Base-by-base conservation (phyloP, 2,888 invertebrate genomes). In the Miltochrista miniata region DNA sequence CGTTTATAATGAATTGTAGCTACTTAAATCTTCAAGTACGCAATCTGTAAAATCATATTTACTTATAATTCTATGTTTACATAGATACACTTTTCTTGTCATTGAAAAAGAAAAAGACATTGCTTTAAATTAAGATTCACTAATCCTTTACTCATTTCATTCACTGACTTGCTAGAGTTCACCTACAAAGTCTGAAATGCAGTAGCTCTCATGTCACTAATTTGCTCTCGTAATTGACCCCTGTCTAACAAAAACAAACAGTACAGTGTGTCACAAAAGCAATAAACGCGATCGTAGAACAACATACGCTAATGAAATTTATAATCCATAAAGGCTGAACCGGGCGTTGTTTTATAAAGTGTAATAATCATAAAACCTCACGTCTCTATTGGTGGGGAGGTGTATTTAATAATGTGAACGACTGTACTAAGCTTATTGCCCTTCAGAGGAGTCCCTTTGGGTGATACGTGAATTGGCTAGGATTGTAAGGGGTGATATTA, bases 221-320 rank as follows among this genome's bases (percentile, higher is more conserved):
- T 24, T 24, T 24, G 2, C 14, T 36, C 9, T 14, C 13, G 12
- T 36, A 1, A 1, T 36, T 5, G 13, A 10, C 24, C 11, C 29
- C 35, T 7, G 38, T 33, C 12, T 15, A 15, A 1, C 12, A 11
- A 14, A 43, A 34, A 13, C 12, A 15, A 36, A 31, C 30, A n/a
- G 47, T 47, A 48, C 59, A 49, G 48, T 68, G 58, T 68, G 66
- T 64, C 72, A 70, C 73, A 63, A 56, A 54, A 56, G 77, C 76
- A 80, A 83, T 85, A 85, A 86, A 85, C 79, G 74, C 76, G 77
- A 81, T 84, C 76, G 79, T 73, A 78, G 72, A 70, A 79, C 83
- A 82, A 81, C 85, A 80, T 81, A 79, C 79, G 82, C 86, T 89
- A 89, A 89, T 87, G 81, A 87, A 89, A 87, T 90, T 87, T 87